Conservation (phyloP, 2,797 vertebrate species). For the Phoeniculus purpureus region DNA sequence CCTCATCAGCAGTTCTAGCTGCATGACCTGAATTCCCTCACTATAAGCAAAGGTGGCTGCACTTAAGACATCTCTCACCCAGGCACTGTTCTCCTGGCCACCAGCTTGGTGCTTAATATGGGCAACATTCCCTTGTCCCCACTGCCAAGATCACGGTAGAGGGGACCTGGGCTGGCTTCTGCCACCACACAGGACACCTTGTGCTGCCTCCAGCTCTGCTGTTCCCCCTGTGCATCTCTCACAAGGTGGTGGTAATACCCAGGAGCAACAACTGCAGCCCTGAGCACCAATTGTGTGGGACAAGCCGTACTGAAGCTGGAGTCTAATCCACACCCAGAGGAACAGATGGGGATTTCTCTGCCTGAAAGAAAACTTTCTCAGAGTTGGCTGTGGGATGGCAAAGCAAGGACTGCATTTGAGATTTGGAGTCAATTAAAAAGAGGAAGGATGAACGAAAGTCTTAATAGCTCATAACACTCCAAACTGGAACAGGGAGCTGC, state of each 20-base stretch:
- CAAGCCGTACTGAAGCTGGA: not conserved
- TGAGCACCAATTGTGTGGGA: not conserved
- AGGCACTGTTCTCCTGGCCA: rapidly evolving
- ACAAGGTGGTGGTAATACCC: not conserved
- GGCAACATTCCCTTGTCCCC: not conserved
- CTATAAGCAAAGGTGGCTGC: not conserved
- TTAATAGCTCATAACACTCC: not conserved
- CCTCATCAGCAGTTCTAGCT: not conserved
- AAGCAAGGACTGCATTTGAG: not conserved
- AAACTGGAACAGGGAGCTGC: not conserved
- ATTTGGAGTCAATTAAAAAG: not conserved
- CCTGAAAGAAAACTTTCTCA: not conserved
- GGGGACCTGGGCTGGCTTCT: not conserved
- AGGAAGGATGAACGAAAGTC: not conserved
- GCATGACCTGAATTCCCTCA: rapidly evolving
- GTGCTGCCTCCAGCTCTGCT: not conserved
- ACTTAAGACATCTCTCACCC: not conserved
- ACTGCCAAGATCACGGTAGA: rapidly evolving
- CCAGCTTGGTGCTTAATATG: not conserved
- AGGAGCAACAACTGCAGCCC: not conserved
- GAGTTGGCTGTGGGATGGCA: not conserved
- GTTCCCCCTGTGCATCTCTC: rapidly evolving
- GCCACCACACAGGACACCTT: not conserved
- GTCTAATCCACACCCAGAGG: rapidly evolving
- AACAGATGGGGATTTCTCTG: not conserved